Evolutionary conservation across 2,797 vertebrate species (phyloP).

Genomic region (Odontamblyopus lacepedii): DNA sequence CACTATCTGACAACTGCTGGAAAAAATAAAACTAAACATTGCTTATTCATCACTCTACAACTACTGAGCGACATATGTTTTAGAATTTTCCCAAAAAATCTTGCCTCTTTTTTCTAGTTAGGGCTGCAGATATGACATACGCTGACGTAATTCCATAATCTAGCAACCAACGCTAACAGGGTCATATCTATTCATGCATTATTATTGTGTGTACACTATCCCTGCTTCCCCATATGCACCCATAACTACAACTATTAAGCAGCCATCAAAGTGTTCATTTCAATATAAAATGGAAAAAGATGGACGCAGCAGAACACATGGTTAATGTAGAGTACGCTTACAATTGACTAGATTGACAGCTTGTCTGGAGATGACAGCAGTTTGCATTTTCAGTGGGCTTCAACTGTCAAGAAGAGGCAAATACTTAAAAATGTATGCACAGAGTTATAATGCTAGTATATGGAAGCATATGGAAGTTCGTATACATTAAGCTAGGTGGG

Average conservation of each 20-base stretch:
- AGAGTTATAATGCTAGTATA: not conserved
- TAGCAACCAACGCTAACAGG: no score
- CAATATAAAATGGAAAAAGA: not conserved
- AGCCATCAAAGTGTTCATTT: not conserved
- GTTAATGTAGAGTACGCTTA: not conserved
- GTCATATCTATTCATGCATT: not conserved
- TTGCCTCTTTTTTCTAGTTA: no score
- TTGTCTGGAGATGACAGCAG: conserved; percentile 3
- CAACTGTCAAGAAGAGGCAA: not conserved
- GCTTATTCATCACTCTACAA: no score
- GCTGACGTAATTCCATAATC: no score
- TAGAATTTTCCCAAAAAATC: no score
- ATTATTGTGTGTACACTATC: not conserved
- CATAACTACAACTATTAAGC: not conserved
- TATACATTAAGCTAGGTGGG: not conserved
- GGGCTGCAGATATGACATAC: no score
- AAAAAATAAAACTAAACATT: no score
- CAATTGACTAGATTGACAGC: conserved; percentile 4
- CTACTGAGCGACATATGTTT: no score
- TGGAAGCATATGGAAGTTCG: not conserved
- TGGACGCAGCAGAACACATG: not conserved
- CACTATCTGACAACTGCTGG: no score
- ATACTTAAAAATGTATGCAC: conserved; percentile 6
- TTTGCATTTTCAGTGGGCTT: not conserved
- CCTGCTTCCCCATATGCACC: not conserved